Conservation (phyloP, 2,113 vertebrate species). For the Thamnophis sirtalis region DNA sequence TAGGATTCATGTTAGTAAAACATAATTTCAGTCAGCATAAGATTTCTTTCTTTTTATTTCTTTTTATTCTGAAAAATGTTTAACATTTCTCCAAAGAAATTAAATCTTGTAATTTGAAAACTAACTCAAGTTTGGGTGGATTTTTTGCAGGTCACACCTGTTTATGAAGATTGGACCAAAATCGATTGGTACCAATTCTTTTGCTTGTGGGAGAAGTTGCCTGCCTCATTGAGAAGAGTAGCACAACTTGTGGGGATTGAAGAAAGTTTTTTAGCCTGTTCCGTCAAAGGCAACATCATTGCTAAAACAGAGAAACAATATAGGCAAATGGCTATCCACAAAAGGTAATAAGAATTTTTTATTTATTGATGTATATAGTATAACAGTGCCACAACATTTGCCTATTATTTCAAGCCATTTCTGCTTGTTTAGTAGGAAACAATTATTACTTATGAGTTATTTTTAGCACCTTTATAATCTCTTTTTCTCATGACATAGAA, state of each 20-base stretch:
- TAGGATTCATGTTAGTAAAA: neutral
- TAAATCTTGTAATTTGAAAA: neutral
- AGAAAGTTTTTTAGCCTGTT: conserved; percentile 90
- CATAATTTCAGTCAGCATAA: neutral
- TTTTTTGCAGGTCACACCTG: conserved; percentile 81
- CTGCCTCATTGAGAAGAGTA: conserved; percentile 90
- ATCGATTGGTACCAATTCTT: conserved; percentile 98
- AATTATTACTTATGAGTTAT: neutral
- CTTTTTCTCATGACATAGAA: neutral
- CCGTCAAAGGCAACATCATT: conserved; percentile 84
- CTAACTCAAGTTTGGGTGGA: neutral
- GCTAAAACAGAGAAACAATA: conserved; percentile 90
- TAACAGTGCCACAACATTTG: neutral
- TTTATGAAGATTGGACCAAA: conserved; percentile 92
- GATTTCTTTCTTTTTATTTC: too few species aligned
- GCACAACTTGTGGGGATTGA: conserved; percentile 95
- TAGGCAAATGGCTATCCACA: conserved; percentile 93
- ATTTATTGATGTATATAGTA: neutral
- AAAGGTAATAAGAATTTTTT: conserved; percentile 72
- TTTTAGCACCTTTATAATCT: neutral
- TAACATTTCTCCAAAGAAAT: neutral
- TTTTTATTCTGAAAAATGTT: neutral
- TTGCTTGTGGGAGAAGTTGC: conserved; percentile 91
- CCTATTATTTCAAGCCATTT: neutral
- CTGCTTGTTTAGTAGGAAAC: neutral